Evolutionary conservation across 2,797 vertebrate species (phyloP).

Genomic region (Margarornis squamiger): DNA sequence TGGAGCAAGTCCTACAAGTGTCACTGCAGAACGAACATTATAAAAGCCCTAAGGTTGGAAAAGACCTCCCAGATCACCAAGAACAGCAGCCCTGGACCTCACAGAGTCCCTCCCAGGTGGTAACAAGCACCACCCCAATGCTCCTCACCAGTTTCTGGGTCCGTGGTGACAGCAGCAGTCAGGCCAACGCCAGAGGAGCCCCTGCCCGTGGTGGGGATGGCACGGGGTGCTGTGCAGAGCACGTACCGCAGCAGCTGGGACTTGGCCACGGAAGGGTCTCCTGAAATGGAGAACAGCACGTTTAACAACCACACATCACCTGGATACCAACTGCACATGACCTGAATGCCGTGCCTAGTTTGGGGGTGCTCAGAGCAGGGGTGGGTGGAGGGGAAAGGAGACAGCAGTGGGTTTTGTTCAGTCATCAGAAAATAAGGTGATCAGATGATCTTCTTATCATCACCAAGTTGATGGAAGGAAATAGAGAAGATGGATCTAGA

Average conservation of each 20-base stretch:
- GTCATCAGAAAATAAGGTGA: neutral
- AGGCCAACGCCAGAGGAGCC: slow-evolving; percentile 94
- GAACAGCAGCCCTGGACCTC: neutral
- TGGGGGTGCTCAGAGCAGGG: neutral
- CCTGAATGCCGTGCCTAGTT: accelerated
- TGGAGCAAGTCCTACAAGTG: neutral
- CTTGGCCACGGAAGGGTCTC: slow-evolving; percentile 96
- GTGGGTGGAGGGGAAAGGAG: neutral
- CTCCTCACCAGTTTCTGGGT: slow-evolving; percentile 93
- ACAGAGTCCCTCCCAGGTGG: neutral
- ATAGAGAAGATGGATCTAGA: neutral
- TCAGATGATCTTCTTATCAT: neutral
- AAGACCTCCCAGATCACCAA: accelerated
- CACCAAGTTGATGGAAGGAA: neutral
- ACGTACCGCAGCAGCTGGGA: slow-evolving; percentile 96
- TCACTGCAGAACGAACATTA: accelerated
- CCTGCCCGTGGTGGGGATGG: slow-evolving; percentile 92
- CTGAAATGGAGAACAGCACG: slow-evolving; percentile 55
- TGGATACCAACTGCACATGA: neutral
- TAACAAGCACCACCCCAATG: neutral
- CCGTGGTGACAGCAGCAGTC: slow-evolving; percentile 94
- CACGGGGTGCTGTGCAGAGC: slow-evolving; percentile 89
- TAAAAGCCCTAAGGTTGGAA: neutral
- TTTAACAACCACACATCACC: neutral
- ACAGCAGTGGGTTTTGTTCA: neutral